Percentiles rank a stretch among this genome's conserved stretches.
phyloP scores from a whole-genome alignment of 2,797 vertebrate genomes.

The Pseudochaenichthys georgianus region DNA sequence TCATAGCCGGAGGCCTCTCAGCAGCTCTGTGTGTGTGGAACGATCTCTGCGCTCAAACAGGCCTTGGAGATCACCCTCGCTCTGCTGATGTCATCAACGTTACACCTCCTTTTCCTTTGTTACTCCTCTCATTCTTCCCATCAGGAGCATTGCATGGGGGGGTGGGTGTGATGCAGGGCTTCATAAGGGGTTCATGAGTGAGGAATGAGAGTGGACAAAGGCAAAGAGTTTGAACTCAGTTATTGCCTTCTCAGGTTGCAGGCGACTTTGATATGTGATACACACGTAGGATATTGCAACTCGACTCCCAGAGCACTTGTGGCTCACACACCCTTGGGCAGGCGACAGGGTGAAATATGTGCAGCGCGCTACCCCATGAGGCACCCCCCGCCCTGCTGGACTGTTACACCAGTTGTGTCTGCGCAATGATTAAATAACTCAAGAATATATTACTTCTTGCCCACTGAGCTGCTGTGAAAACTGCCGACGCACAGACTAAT shows the following conservation, averaged over 20 bases:
- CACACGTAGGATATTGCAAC: slow-evolving; percentile 73
- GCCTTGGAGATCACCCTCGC: slow-evolving; percentile 54
- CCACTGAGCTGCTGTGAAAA: slow-evolving; percentile 45
- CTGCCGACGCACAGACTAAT: slow-evolving; percentile 49
- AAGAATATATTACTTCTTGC: slow-evolving; percentile 57
- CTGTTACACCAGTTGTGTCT: slow-evolving; percentile 39
- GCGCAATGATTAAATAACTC: slow-evolving; percentile 61
- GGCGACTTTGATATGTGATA: slow-evolving; percentile 80
- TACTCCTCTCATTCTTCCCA: slow-evolving; percentile 54
- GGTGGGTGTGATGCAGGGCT: background rate
- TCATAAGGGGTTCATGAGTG: slow-evolving; percentile 52
- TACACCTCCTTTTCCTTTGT: slow-evolving; percentile 62
- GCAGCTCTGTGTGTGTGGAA: slow-evolving; percentile 38
- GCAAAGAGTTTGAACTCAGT: slow-evolving; percentile 62
- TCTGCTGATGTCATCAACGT: slow-evolving; percentile 58
- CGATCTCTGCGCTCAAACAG: slow-evolving; percentile 44
- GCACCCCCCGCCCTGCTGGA: slow-evolving; percentile 26
- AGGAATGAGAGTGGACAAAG: slow-evolving; percentile 68
- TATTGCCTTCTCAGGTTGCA: slow-evolving; percentile 75
- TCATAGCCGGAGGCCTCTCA: slow-evolving; percentile 36
- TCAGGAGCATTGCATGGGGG: slow-evolving; percentile 29
- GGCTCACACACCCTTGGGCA: slow-evolving; percentile 56
- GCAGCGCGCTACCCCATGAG: slow-evolving; percentile 21
- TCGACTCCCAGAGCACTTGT: slow-evolving; percentile 52
- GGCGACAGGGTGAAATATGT: slow-evolving; percentile 51